Base-by-base conservation (phyloP, 23 tunicate species). In the Botrylloides violaceus region DNA sequence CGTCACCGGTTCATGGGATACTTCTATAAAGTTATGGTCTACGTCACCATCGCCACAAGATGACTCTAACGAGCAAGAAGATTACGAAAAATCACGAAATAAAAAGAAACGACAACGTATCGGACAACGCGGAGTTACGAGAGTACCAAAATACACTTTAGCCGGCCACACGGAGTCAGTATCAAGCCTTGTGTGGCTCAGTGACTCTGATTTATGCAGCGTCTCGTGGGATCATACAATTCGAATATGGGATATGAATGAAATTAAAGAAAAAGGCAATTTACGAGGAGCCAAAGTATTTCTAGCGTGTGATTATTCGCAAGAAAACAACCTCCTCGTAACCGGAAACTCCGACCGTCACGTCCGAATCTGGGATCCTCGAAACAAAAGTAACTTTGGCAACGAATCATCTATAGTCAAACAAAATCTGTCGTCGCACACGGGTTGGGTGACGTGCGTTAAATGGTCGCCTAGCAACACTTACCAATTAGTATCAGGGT, bases 311-410 rank as follows among this genome's bases (percentile, higher is more conserved):
- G 97, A 90, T 74, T 90, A 90, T 70, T 90, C 97, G 2, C 61
- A 36, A 4, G 35, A 57, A 3, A 83, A 61, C 57, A 70, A 58
- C 7, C 72, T 79, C 26, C 21, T 93, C 18, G 98, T 75, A 4
- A 80, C 98, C 4, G 98, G 98, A 53, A 78, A 73, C 58, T 49
- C 81, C 1, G 98, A 93, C 61, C 71, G 98, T 0, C 94, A 93
- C 63, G 68, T 93, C 22, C 77, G 98, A n/a, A 25, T 93, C 24
- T 93, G 94, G 98, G 98, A 93, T 53, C 94, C 98, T 0, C 36
- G 98, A 61, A 72, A 83, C 24, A 47, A 71, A 43, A 81, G 76
- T 76, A 61, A 43, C 71, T 25, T 36, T 18, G 80, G 22, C 22
- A 50, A 25, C 24, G 5, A 64, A 57, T 85, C 81, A 19, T 70